Base-by-base conservation (phyloP, 2,888 invertebrate genomes). In the Muscina levida region DNA sequence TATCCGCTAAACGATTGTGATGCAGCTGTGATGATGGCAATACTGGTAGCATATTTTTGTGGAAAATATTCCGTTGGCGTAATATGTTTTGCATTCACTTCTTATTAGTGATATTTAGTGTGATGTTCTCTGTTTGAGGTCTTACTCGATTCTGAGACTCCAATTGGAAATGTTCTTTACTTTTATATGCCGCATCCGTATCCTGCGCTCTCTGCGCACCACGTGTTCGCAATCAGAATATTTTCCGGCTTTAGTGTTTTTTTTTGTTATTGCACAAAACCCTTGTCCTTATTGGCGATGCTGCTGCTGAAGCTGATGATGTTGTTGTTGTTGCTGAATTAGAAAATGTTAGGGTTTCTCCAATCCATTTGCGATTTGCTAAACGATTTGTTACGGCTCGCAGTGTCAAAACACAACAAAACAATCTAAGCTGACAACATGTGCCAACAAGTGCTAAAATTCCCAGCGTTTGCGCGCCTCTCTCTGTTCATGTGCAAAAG, bases 401-500 rank as follows among this genome's bases (percentile, higher is more conserved):
- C 87, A 87, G 84, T 87, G 87, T 86, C 87, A 87, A 86, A 87
- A 87, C 86, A 87, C 86, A 87, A 84, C 84, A 78, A 67, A 81
- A 75, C 82, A 72, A 62, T 59, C 48, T 42, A 76, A 59, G 81
- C 68, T 77, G 74, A 72, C 76, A 78, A 83, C 81, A 81, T 81
- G 77, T 76, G 80, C 82, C 77, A 80, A 88, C 90, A 90, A 90
- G 90, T 90, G 90, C 88, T 89, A 86, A 86, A 89, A 88, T 88
- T 90, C 90, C 89, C 90, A 90, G 87, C 89, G 86, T 84, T 84
- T 82, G 82, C 75, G 80, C 82, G 79, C 76, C 82, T 70, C 70
- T 79, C 73, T 82, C 66, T 65, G 56, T 70, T 57, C 39, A 71
- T 77, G 62, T 57, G 13, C 37, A 26, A 22, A 46, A 22, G 15